phyloP scores from a whole-genome alignment of 2,888 invertebrate genomes.

The Odontothrips loti region DNA sequence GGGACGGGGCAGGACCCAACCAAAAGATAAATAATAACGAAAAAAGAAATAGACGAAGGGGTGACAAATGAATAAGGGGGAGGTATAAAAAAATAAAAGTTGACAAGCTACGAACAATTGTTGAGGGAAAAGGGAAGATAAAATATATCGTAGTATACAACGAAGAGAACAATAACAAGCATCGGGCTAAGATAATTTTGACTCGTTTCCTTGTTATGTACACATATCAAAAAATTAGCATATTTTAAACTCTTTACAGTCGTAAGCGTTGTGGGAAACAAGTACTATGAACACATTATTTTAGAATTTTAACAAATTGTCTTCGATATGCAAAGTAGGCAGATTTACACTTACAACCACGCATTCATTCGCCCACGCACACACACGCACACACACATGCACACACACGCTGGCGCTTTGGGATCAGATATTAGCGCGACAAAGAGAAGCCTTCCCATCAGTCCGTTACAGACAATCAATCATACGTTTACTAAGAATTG shows the following conservation, averaged over 20 bases:
- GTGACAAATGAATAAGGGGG: conserved; percentile 26
- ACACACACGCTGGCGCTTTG: too few species aligned
- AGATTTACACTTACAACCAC: background rate
- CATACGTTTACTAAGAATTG: background rate
- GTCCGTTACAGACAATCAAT: background rate
- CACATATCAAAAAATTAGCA: conserved; percentile 28
- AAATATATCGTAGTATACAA: conserved; percentile 30
- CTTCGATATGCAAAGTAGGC: conserved; percentile 28
- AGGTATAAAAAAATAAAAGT: conserved; percentile 32
- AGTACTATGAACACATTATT: conserved; percentile 27
- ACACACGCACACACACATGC: background rate
- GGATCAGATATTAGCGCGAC: background rate
- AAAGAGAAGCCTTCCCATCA: background rate
- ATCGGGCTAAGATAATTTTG: conserved; percentile 21
- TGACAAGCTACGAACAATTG: conserved; percentile 31
- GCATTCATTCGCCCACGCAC: background rate
- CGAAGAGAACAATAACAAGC: conserved; percentile 30
- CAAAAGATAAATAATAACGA: conserved; percentile 11
- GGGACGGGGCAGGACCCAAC: background rate
- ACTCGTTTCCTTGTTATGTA: conserved; percentile 28
- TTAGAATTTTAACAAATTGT: conserved; percentile 30
- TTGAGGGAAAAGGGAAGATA: conserved; percentile 26
- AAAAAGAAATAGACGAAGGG: conserved; percentile 20
- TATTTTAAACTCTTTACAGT: conserved; percentile 27
- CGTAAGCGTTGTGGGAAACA: conserved; percentile 27